A percentile compares a stretch with the other conserved stretches of the same genome.
Evolutionary conservation across 1,140 invertebrate genomes (phyloP).

Genomic region (Penaeus vannamei): DNA sequence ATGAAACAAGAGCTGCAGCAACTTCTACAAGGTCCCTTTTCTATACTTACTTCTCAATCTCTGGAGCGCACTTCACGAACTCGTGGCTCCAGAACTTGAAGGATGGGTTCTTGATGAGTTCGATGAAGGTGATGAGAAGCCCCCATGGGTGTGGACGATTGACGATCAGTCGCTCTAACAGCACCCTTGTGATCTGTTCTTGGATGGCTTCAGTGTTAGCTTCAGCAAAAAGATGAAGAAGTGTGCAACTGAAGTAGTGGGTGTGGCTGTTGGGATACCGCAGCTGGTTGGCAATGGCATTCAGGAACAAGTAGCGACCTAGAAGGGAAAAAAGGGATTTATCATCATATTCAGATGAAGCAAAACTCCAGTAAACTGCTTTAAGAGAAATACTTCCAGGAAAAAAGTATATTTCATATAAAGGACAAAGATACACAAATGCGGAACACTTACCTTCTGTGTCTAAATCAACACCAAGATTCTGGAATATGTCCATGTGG

Average conservation of each 20-base stretch:
- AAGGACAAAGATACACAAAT: slow-evolving; percentile 17
- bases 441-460: slow-evolving; percentile 83
- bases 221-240: slow-evolving; percentile 98
- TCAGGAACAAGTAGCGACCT: slow-evolving; percentile 94
- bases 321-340: slow-evolving; percentile 60
- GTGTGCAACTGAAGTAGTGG: slow-evolving; percentile 98
- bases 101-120: slow-evolving; percentile 98
- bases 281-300: slow-evolving; percentile 98
- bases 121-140: slow-evolving; percentile 97
- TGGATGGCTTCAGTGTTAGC: slow-evolving; percentile 97
- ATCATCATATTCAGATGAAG: background rate
- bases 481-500: slow-evolving; percentile 99
- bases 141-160: slow-evolving; percentile 99
- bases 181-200: slow-evolving; percentile 85
- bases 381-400: too few species aligned
- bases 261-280: slow-evolving; percentile 99
- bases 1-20: too few species aligned
- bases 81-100: slow-evolving; percentile 99
- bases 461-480: slow-evolving; percentile 96
- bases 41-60: slow-evolving; percentile 91
- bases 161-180: slow-evolving; percentile 96
- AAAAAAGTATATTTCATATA: too few species aligned
- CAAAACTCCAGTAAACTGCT: slow-evolving; percentile 19
- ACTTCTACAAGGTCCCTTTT: slow-evolving; percentile 1
- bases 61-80: slow-evolving; percentile 98